phyloP scores from a whole-genome alignment of 2,797 vertebrate genomes.

The Sylvia borin region DNA sequence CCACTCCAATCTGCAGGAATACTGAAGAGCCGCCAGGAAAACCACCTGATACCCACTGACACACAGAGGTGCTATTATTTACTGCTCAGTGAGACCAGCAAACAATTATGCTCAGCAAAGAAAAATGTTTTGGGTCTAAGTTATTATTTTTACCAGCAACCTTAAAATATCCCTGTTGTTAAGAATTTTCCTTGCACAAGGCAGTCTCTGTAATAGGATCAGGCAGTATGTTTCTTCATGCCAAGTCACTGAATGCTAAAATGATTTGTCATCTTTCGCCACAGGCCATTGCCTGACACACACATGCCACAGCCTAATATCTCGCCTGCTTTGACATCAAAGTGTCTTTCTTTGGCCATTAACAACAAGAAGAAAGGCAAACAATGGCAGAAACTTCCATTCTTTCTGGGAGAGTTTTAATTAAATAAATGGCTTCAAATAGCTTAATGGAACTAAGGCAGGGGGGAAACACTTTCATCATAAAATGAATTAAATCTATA shows the following conservation, averaged over 20 bases:
- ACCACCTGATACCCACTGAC: slow-evolving; percentile 3
- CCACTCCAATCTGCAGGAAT: background rate
- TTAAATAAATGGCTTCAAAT: slow-evolving; percentile 27
- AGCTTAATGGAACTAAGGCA: background rate
- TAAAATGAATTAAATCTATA: slow-evolving; percentile 29
- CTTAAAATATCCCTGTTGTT: slow-evolving; percentile 39
- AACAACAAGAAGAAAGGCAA: background rate
- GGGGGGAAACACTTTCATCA: background rate
- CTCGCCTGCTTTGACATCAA: slow-evolving; percentile 35
- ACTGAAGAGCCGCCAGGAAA: background rate
- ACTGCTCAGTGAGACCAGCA: background rate
- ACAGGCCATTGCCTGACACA: slow-evolving; percentile 47
- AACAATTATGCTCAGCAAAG: background rate
- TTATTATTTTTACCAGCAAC: slow-evolving; percentile 32
- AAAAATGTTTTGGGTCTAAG: background rate
- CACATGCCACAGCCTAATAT: slow-evolving; percentile 11
- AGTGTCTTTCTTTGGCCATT: background rate
- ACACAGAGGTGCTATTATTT: slow-evolving; percentile 36
- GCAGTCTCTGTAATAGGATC: slow-evolving; percentile 42
- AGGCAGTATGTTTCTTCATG: slow-evolving; percentile 46
- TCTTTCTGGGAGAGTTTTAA: background rate
- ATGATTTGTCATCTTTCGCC: slow-evolving; percentile 51
- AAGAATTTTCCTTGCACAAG: slow-evolving; percentile 14
- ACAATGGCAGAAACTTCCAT: background rate
- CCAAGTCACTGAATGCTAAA: slow-evolving; percentile 54